A percentile compares a stretch with the other conserved stretches of the same genome.
These are phyloP conservation scores for Lutjanus argentimaculatus DNA, from an alignment of 2,797 vertebrate species.

Conservation along the genomic window DNA sequence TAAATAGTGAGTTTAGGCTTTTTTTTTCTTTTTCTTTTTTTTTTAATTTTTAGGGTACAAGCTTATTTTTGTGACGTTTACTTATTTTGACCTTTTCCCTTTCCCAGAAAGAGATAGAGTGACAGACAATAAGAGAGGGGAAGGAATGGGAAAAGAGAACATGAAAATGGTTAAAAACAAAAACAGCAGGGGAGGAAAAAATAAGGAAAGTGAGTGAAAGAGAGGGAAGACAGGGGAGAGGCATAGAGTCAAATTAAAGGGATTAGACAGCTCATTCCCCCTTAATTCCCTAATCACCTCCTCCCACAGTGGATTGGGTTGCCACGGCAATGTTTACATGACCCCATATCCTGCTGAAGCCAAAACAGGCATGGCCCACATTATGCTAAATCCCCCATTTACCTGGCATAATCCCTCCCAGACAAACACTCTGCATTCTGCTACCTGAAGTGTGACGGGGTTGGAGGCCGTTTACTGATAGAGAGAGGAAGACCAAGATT, in stretches of 20 bases:
- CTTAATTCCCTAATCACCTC: conserved; percentile 87
- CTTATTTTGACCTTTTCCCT: conserved; percentile 2
- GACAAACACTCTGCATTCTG: conserved; percentile 55
- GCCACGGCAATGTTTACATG: conserved; percentile 83
- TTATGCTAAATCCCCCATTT: conserved; percentile 84
- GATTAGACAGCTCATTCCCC: conserved; percentile 85
- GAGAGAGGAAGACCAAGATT: background rate
- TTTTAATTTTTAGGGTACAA: no score
- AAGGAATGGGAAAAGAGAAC: conserved; percentile 28
- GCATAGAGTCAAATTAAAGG: conserved; percentile 84
- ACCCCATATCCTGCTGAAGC: conserved; percentile 73
- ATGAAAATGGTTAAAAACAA: conserved; percentile 20
- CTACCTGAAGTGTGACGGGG: conserved; percentile 41
- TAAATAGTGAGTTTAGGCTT: background rate
- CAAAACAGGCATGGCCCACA: conserved; percentile 81
- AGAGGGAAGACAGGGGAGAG: conserved; percentile 56
- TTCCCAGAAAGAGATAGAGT: background rate
- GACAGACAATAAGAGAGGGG: background rate
- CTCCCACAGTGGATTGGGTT: conserved; percentile 84
- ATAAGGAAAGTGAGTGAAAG: conserved; percentile 41
- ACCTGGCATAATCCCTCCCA: conserved; percentile 82
- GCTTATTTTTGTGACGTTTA: conserved; percentile 2
- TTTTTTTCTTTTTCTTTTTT: no score
- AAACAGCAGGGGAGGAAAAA: conserved; percentile 27
- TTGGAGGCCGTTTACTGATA: conserved; percentile 17